phyloP scores from a whole-genome alignment of 2,113 vertebrate genomes.

The Boulengeromyrus knoepffleri region DNA sequence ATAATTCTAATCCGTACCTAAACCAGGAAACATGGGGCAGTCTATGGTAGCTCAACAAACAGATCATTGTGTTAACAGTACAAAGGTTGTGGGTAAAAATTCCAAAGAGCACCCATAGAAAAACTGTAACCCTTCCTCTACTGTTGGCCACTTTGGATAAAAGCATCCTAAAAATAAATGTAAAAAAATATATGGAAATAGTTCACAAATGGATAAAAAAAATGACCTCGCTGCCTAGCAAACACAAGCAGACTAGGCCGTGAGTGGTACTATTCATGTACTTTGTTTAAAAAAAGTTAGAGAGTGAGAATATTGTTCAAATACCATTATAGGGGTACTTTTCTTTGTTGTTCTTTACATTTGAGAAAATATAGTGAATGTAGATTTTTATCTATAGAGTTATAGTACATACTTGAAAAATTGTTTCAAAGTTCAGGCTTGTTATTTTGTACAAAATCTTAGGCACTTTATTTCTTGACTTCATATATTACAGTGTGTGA shows the following conservation, averaged over 20 bases:
- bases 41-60: not conserved
- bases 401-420: not conserved
- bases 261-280: not conserved
- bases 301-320: not conserved
- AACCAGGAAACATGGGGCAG: not conserved
- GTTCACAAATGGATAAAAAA: not conserved
- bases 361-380: not conserved
- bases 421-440: not conserved
- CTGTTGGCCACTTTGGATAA: not conserved
- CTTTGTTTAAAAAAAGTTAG: not conserved
- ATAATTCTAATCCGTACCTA: not conserved
- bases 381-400: not conserved
- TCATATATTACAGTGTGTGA: not conserved
- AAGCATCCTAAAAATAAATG: not conserved
- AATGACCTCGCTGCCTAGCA: not conserved
- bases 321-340: not conserved
- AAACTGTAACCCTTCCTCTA: not conserved
- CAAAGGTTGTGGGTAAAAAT: not conserved
- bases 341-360: not conserved
- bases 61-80: not conserved
- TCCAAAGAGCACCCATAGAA: not conserved
- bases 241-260: not conserved
- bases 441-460: not conserved
- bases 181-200: not conserved
- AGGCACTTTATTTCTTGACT: not conserved